Evolutionary conservation across 2,888 invertebrate genomes (phyloP).

Genomic region (Hirudinaria manillensis): DNA sequence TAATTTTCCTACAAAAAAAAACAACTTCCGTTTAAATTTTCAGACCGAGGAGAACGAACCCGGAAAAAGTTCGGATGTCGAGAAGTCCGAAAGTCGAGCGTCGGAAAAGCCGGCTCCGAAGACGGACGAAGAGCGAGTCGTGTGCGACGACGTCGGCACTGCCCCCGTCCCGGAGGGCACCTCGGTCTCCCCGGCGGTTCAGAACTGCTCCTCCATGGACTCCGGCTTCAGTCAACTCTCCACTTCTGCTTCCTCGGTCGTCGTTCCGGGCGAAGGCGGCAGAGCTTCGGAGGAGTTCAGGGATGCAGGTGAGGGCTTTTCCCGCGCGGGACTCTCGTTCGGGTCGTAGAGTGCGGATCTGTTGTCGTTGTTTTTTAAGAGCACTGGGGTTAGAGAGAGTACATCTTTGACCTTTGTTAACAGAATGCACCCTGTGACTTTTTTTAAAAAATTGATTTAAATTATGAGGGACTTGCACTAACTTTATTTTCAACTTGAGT

Average conservation of each 20-base stretch:
- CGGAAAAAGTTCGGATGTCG: no score
- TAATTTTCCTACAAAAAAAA: no score
- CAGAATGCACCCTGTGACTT: no score
- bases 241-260: neutral
- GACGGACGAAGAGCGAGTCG: no score
- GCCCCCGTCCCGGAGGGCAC: neutral
- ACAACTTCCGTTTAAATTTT: no score
- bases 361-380: no score
- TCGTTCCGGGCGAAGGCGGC: neutral
- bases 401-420: no score
- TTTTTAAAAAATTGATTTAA: neutral
- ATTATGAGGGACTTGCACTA: neutral
- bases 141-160: neutral
- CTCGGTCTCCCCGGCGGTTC: neutral
- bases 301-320: neutral
- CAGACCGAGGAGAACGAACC: no score
- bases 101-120: no score
- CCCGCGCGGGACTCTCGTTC: neutral
- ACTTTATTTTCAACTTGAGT: conserved; percentile 15
- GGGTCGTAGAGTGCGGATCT: neutral
- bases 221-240: conserved; percentile 25
- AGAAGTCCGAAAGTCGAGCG: no score
- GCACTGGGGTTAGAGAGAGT: no score
- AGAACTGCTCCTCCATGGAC: conserved; percentile 12
- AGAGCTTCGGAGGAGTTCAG: neutral